A percentile compares a stretch with the other conserved stretches of the same genome.
These are phyloP conservation scores for Gymnoscopelus microlampas DNA, from an alignment of 2,797 vertebrate genomes.

Conservation along the genomic window DNA sequence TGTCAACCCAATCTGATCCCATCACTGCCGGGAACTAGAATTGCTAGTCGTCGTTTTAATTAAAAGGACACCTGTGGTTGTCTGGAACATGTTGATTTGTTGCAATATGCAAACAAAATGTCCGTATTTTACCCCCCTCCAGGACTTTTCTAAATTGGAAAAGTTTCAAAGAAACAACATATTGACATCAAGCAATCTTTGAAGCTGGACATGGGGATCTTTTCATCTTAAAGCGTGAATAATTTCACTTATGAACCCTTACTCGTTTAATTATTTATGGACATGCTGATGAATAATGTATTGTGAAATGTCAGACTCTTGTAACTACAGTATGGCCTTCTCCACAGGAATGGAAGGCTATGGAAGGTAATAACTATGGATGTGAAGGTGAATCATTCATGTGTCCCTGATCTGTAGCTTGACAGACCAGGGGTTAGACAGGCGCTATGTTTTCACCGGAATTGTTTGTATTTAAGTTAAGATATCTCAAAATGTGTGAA, in stretches of 20 bases:
- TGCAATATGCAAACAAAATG: conserved; percentile 56
- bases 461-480: too few relatives aligned
- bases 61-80: conserved; percentile 56
- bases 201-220: conserved; percentile 27
- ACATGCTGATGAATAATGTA: conserved; percentile 70
- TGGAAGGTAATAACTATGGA: conserved; percentile 2
- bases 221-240: conserved; percentile 48
- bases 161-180: conserved; percentile 51
- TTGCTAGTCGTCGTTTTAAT: conserved; percentile 68
- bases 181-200: conserved; percentile 48
- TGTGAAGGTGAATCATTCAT: conserved; percentile 12
- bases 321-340: conserved; percentile 40
- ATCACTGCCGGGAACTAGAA: conserved; percentile 45
- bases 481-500: too few relatives aligned
- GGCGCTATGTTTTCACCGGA: too few relatives aligned
- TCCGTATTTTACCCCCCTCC: too few relatives aligned
- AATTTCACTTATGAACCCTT: conserved; percentile 62
- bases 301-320: conserved; percentile 69
- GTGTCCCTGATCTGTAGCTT: too few relatives aligned
- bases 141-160: conserved; percentile 50
- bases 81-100: conserved; percentile 65
- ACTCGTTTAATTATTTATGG: conserved; percentile 66
- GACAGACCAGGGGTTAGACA: too few relatives aligned
- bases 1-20: conserved; percentile 35
- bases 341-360: conserved; percentile 27